A percentile compares a stretch with the other conserved stretches of the same genome.
phyloP scores from a whole-genome alignment of 2,797 vertebrate species.

The Thunnus albacares region DNA sequence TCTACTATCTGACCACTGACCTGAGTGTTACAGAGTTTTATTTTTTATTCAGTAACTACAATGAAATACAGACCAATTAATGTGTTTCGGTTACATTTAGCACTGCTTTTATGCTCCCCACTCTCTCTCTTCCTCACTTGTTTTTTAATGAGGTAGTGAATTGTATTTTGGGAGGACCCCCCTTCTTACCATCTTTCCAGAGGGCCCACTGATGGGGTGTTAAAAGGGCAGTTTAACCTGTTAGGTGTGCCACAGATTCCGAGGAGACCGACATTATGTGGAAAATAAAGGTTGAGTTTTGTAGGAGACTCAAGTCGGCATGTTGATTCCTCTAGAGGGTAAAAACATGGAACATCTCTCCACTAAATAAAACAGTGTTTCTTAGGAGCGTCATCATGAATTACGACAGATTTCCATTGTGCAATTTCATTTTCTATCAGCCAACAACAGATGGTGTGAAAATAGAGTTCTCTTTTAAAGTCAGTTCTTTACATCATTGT shows the following conservation, averaged over 20 bases:
- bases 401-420: conserved; percentile 56
- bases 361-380: conserved; percentile 45
- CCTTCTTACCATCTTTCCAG: too few species aligned
- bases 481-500: neutral
- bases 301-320: conserved; percentile 61
- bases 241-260: too few species aligned
- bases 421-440: conserved; percentile 14
- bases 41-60: too few species aligned
- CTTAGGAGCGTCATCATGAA: conserved; percentile 48
- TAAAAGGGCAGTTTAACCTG: too few species aligned
- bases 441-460: conserved; percentile 9
- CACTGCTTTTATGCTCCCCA: too few species aligned
- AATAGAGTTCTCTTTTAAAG: neutral
- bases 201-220: too few species aligned
- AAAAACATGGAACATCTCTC: conserved; percentile 41
- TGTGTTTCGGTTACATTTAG: too few species aligned
- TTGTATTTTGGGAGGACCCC: too few species aligned
- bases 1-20: neutral
- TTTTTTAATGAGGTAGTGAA: too few species aligned
- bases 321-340: conserved; percentile 58
- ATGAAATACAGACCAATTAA: too few species aligned
- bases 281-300: conserved; percentile 41
- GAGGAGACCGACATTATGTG: neutral
- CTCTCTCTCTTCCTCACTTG: too few species aligned
- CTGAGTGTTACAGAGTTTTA: too few species aligned